phyloP scores from a whole-genome alignment of 2,888 invertebrate species.

The Cheilosia variabilis region DNA sequence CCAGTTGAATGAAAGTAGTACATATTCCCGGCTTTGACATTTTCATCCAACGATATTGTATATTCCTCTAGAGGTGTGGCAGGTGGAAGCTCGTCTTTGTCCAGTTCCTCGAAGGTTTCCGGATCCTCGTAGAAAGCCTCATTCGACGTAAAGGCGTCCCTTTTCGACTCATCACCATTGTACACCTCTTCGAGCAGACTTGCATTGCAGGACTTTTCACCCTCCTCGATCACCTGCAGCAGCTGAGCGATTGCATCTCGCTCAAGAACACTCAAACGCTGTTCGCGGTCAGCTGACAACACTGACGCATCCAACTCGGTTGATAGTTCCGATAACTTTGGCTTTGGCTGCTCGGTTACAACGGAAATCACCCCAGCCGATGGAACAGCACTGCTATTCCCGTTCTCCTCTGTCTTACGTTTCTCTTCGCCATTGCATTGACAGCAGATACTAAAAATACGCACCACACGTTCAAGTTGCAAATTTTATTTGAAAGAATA shows the following conservation, averaged over 20 bases:
- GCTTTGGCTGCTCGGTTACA: neutral
- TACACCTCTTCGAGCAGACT: neutral
- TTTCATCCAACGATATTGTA: slow-evolving; percentile 52
- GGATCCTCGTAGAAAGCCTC: slow-evolving; percentile 39
- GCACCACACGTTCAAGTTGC: neutral
- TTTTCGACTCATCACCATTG: neutral
- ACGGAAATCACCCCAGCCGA: neutral
- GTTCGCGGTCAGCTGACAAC: slow-evolving; percentile 3
- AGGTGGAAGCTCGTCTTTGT: slow-evolving; percentile 33
- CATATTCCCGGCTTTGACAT: slow-evolving; percentile 10
- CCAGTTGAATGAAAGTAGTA: slow-evolving; percentile 46
- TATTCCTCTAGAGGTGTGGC: slow-evolving; percentile 36
- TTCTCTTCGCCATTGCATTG: neutral
- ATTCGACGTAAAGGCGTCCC: neutral
- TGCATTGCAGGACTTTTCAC: neutral
- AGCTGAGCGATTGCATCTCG: slow-evolving; percentile 14
- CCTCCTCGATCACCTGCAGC: neutral
- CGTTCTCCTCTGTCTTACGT: neutral
- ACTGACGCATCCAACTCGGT: neutral
- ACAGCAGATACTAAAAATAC: slow-evolving; percentile 27
- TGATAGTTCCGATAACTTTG: neutral
- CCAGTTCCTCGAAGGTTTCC: slow-evolving; percentile 38
- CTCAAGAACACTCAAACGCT: slow-evolving; percentile 27
- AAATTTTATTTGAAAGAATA: neutral
- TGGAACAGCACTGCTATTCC: neutral